Evolutionary conservation across 2,797 vertebrate genomes (phyloP), one percentile per base, ranked within the genome.

Genomic region (Myotis myotis): DNA sequence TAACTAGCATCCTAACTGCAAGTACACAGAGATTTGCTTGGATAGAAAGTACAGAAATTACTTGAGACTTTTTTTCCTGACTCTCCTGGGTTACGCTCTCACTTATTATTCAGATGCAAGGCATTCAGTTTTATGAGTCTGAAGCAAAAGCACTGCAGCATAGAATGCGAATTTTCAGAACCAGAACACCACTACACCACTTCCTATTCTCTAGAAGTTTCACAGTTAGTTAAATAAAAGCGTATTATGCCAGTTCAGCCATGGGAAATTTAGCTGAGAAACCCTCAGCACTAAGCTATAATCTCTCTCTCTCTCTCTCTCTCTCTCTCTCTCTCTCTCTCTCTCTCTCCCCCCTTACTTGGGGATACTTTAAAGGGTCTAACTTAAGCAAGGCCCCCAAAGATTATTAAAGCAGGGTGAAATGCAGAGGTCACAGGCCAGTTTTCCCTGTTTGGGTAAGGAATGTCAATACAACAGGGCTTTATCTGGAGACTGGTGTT

Each of bases 141-240:
- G 36, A 88, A 87, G 82, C 44, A 74, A 82, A 87, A 85, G 12
- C 1, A 8, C 25, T 92, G 41, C 44, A 19, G 19, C 28, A 79
- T 17, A 85, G 38, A 95, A 90, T 12, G 19, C 30, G 80, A 53
- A 9, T 55, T 75, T 95, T 75, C 28, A n/a, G 64, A 91, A 87
- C 4, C n/a, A 91, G 60, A 89, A 66, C 33, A 80, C 22, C 6
- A 88, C 47, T 87, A 66, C 33, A 80, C 22, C 6, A 88, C 47
- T 87, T 83, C 30, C 68, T 91, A 68, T 80, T 91, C 72, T 94
- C 30, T 41, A 84, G 51, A 19, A 83, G 15, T 64, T 96, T 84
- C 70, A 95, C 33, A 92, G 87, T 86, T 95, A 94, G 80, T 94
- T 95, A 95, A 92, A 87, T 75, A 83, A 85, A 96, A 95, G 12